These are phyloP conservation scores for Pseudomyrmex flavicornis DNA, from an alignment of 1,140 invertebrate species.

Conservation along the genomic window DNA sequence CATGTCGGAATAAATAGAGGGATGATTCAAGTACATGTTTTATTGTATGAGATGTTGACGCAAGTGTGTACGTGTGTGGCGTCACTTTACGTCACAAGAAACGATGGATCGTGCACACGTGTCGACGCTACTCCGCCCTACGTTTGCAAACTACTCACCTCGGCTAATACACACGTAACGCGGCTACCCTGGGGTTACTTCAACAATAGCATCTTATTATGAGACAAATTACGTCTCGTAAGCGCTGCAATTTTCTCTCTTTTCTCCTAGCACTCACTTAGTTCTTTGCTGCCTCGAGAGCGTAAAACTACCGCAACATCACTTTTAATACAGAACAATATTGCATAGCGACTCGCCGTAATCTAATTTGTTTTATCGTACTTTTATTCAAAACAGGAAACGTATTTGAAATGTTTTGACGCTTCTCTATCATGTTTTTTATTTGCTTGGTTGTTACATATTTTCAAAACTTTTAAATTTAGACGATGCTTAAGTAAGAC, in stretches of 20 bases:
- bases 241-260: slow-evolving; percentile 15
- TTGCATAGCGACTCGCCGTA: background rate
- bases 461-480: background rate
- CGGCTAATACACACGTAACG: slow-evolving; percentile 42
- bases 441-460: slow-evolving; percentile 2
- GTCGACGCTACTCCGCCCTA: slow-evolving; percentile 36
- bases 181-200: slow-evolving; percentile 36
- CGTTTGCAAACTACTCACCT: slow-evolving; percentile 44
- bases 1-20: too few relatives aligned
- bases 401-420: background rate
- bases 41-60: background rate
- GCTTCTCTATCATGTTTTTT: background rate
- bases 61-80: background rate
- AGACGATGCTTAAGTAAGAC: background rate
- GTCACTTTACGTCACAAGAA: slow-evolving; percentile 50
- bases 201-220: slow-evolving; percentile 58
- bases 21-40: too few relatives aligned
- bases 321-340: slow-evolving; percentile 23
- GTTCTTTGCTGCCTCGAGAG: slow-evolving; percentile 16
- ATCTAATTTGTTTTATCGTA: slow-evolving; percentile 12
- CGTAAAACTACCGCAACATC: slow-evolving; percentile 24
- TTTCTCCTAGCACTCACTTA: background rate
- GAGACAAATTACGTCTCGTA: slow-evolving; percentile 46
- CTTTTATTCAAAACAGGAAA: background rate
- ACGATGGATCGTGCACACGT: slow-evolving; percentile 45